Percentiles rank a stretch among this genome's conserved stretches.
phyloP scores from a whole-genome alignment of 2,888 invertebrate genomes.

The Lasioglossum villosulum region DNA sequence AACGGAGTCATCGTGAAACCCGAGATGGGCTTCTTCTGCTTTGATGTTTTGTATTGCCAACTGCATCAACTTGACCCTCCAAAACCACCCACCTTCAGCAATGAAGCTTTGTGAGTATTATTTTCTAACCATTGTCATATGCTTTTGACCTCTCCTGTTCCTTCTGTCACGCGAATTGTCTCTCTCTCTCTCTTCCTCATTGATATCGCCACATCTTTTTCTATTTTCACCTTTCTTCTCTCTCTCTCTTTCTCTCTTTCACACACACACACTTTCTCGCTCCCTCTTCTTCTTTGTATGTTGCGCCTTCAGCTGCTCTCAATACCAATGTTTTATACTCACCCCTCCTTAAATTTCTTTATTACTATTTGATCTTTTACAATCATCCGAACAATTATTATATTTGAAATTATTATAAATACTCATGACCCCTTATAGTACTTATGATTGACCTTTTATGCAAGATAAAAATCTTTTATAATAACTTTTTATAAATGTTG shows the following conservation, averaged over 20 bases:
- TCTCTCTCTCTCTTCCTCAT: constrained; percentile 25
- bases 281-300: constrained; percentile 17
- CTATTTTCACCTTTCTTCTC: neutral
- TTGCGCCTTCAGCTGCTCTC: constrained; percentile 56
- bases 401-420: neutral
- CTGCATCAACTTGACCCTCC: constrained; percentile 97
- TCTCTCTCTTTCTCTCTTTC: neutral
- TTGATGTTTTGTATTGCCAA: constrained; percentile 98
- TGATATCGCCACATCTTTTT: neutral
- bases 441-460: neutral
- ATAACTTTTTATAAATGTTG: neutral
- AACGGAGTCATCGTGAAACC: constrained; percentile 91
- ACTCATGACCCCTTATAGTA: neutral
- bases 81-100: constrained; percentile 95
- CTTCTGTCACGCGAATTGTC: constrained; percentile 28
- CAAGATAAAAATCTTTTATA: neutral
- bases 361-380: constrained; percentile 19
- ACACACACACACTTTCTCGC: too few species aligned
- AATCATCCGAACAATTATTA: neutral
- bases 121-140: constrained; percentile 32
- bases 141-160: constrained; percentile 26
- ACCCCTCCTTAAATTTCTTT: constrained; percentile 41
- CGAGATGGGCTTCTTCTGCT: constrained; percentile 99
- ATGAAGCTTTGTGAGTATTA: constrained; percentile 96
- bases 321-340: constrained; percentile 36